Base-by-base conservation (phyloP, 2,113 vertebrate genomes). In the Micromys minutus region DNA sequence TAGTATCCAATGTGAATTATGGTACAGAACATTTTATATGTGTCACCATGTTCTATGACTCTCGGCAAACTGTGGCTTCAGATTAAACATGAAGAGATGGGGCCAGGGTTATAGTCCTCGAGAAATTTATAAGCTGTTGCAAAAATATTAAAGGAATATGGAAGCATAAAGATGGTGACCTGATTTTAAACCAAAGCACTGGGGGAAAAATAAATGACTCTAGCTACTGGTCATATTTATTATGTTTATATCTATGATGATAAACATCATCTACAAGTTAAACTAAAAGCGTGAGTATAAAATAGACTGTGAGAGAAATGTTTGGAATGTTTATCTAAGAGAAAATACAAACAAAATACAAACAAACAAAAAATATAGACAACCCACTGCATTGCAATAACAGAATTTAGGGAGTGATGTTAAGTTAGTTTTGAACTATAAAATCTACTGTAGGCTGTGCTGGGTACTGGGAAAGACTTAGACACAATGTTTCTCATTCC, bases 1-100 rank as follows among this genome's bases (percentile, higher is more conserved):
- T 85, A 16, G 15, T 89, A 89, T 87, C 57, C 76, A 65, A 52
- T 39, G 63, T 93, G 76, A 95, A 96, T 34, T 87, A 84, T n/a
- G 39, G 36, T 57, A 4, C 55, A 80, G 88, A 93, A 89, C 79
- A 72, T 92, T 89, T 95, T 97, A 76, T 91, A 69, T 85, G 85
- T 93, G 52, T 87, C 61, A 87, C 7, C 39, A 93, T 90, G n/a
- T 29, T 79, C 81, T 93, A 15, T 50, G 89, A 55, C 76, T 65
- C 88, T 92, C 77, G 85, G 91, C 89, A 95, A 94, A 95, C 36
- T n/a, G 65, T 34, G 42, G 93, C 86, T 96, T 94, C 17, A 87
- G 93, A 94, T 86, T 89, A 93, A 89, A 71, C 24, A 31, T 76
- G 19, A 75, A 12, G 90, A 93, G 24, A 79, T 90, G 10, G 34